These are phyloP conservation scores for Didymodactylos carnosus DNA, from an alignment of 2,888 invertebrate genomes.

Conservation along the genomic window DNA sequence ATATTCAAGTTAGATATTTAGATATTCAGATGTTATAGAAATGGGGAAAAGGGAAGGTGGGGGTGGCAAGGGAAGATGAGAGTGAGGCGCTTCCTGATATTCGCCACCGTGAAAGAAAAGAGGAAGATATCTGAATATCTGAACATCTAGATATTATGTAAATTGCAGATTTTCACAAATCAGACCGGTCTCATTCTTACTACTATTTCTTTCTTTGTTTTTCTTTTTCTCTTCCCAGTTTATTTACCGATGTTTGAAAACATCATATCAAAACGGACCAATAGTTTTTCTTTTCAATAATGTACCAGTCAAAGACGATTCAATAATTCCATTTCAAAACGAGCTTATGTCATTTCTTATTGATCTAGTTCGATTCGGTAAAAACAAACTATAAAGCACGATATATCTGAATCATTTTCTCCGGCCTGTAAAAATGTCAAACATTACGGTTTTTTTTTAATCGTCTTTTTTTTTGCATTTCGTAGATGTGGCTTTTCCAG, in stretches of 20 bases:
- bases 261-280: neutral
- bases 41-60: too few relatives aligned
- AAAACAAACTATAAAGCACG: too few relatives aligned
- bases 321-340: neutral
- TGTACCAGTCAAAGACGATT: neutral
- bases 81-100: too few relatives aligned
- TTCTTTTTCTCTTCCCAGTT: neutral
- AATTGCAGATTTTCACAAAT: too few relatives aligned
- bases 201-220: too few relatives aligned
- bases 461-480: neutral
- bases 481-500: neutral
- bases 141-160: too few relatives aligned
- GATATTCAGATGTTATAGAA: too few relatives aligned
- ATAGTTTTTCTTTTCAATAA: neutral
- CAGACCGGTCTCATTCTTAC: too few relatives aligned
- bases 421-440: neutral
- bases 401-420: neutral
- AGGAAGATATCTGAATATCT: too few relatives aligned
- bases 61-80: neutral
- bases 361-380: neutral
- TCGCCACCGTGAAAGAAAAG: too few relatives aligned
- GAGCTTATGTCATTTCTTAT: neutral
- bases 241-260: neutral
- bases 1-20: too few relatives aligned
- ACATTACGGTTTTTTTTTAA: neutral